These are phyloP conservation scores for Rattus rattus DNA, from an alignment of 2,113 vertebrate genomes.

Conservation along the genomic window DNA sequence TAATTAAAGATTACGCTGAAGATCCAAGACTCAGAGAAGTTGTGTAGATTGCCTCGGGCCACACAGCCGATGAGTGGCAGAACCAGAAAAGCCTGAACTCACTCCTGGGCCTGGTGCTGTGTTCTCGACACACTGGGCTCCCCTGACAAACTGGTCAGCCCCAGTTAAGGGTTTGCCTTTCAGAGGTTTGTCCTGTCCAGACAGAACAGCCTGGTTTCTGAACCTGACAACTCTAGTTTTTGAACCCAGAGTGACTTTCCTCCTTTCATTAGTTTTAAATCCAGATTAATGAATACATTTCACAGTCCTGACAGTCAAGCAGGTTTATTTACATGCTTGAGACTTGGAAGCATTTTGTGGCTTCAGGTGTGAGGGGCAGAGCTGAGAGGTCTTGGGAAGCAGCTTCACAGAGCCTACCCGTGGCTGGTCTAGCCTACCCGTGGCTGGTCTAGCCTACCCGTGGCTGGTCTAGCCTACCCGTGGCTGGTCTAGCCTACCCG, in stretches of 20 bases:
- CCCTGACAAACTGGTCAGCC: neutral
- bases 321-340: neutral
- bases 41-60: neutral
- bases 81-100: neutral
- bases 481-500: neutral
- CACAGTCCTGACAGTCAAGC: neutral
- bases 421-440: neutral
- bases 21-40: neutral
- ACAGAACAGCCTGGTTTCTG: neutral
- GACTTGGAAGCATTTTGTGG: neutral
- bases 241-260: neutral
- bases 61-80: neutral
- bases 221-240: neutral
- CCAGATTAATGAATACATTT: neutral
- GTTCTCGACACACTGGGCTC: neutral
- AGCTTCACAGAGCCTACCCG: neutral
- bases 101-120: rapidly evolving
- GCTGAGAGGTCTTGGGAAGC: neutral
- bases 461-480: neutral
- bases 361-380: neutral
- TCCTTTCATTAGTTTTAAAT: conserved; percentile 1
- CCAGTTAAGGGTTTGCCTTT: neutral
- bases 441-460: neutral
- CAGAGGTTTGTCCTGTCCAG: neutral
- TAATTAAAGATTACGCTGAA: neutral